Base-by-base conservation (phyloP, 2,797 vertebrate genomes). In the Cyclopterus lumpus region DNA sequence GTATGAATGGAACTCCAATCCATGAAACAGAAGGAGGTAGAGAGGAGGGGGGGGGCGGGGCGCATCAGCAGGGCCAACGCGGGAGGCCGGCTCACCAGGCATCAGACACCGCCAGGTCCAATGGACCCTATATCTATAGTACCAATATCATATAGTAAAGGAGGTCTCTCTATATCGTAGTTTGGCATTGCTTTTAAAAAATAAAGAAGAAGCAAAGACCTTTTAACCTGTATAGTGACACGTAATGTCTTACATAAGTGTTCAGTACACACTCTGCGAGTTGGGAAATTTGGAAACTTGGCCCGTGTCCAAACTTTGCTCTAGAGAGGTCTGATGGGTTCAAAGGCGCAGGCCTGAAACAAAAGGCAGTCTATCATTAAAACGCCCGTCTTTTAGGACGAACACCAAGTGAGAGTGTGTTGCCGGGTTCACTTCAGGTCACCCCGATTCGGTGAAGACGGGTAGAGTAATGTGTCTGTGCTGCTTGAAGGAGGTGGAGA, bases 281-380 rank as follows among this genome's bases (percentile, higher is more conserved):
- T 49, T 66, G 28, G 36, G 58, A 68, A 55, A 73, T 58, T 51
- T 12, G 12, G 42, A 75, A 68, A 69, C 60, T 70, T 82, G 79
- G 80, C 48, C 9, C 4, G 1, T 38, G 9, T 81, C 77, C 79
- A 75, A 51, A 32, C 71, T 34, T 34, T 67, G 18, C 71, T 59
- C 72, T 16, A 26, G 9, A 54, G n/a, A 54, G n/a, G 3, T 58
- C 22, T 57, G 60, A 70, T 24, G 48, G 30, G 20, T 71, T 68
- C 9, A 71, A 72, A 74, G n/a, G 55, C 15, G 11, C 8, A 4
- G 32, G 15, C n/a, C 40, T 42, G 9, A 24, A 32, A 48, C 26
- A 57, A 36, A 46, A 44, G 68, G 28, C n/a, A 20, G 8, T 10
- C 8, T 5, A 4, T 61, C 10, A 54, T 60, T 66, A 20, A 5